Conservation (phyloP, 2,113 vertebrate species). For the Boulengeromyrus knoepffleri region DNA sequence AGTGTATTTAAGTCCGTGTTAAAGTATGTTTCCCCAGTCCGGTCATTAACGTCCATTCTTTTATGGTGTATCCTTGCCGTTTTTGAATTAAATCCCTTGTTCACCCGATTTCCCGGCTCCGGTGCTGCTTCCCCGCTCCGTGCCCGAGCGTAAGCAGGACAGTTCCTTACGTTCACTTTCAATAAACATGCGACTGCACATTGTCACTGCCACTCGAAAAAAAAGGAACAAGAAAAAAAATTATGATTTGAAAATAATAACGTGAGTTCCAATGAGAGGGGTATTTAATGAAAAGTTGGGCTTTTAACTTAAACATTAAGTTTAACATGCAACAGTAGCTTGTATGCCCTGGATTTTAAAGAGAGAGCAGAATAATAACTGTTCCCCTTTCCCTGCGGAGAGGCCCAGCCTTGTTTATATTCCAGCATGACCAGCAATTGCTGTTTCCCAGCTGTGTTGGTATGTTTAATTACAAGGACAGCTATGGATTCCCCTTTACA, state of each 20-base stretch:
- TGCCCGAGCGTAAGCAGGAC: too few relatives aligned
- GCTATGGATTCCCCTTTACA: neutral
- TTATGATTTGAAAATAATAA: neutral
- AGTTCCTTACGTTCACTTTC: neutral
- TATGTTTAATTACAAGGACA: conserved; percentile 6
- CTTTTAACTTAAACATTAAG: neutral
- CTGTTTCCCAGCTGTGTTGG: conserved; percentile 36
- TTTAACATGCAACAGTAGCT: neutral
- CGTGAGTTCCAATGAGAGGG: neutral
- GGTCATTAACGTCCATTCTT: too few relatives aligned
- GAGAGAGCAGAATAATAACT: neutral
- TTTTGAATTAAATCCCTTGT: too few relatives aligned
- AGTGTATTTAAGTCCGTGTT: too few relatives aligned
- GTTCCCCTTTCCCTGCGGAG: neutral
- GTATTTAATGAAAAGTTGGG: neutral
- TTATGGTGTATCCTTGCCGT: too few relatives aligned
- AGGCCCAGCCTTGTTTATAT: conserved; percentile 32
- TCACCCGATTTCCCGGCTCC: too few relatives aligned
- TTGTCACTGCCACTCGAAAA: neutral
- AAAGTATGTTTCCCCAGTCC: too few relatives aligned
- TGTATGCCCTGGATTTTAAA: neutral
- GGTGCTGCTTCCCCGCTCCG: too few relatives aligned
- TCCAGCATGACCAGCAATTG: neutral
- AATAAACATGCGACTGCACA: neutral
- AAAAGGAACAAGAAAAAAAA: neutral